Conservation (phyloP, 2,888 invertebrate species). For the Zygogramma bicolorata region DNA sequence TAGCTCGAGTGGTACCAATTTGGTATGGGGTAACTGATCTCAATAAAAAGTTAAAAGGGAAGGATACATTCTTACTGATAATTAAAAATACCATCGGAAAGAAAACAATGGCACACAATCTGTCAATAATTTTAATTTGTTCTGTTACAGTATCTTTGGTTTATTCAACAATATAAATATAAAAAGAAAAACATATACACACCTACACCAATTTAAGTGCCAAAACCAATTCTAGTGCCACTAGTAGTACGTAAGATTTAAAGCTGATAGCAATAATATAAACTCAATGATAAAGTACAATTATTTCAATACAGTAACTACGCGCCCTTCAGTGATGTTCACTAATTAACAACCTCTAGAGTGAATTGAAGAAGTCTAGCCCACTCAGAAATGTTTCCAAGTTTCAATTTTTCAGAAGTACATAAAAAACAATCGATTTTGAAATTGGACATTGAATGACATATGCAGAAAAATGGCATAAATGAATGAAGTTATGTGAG, state of each 20-base stretch:
- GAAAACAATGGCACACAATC: background rate
- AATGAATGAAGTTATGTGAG: too few species aligned
- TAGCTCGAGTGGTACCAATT: too few species aligned
- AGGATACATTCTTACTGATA: background rate
- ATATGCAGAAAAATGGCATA: too few species aligned
- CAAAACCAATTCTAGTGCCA: conserved; percentile 27
- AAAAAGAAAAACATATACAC: background rate
- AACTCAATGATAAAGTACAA: background rate
- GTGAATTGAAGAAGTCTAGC: too few species aligned
- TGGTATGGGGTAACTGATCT: too few species aligned
- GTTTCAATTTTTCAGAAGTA: too few species aligned
- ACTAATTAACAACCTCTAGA: too few species aligned
- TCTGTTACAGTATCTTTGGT: conserved; percentile 21
- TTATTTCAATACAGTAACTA: too few species aligned
- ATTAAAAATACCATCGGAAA: background rate
- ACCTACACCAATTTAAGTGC: conserved; percentile 37
- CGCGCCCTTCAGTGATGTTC: too few species aligned
- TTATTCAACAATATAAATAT: conserved; percentile 14
- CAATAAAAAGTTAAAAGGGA: background rate
- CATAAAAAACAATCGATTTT: too few species aligned
- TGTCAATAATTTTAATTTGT: conserved; percentile 11
- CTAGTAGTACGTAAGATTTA: conserved; percentile 12
- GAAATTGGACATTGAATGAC: too few species aligned
- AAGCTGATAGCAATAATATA: conserved; percentile 17
- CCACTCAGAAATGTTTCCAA: too few species aligned